phyloP scores from a whole-genome alignment of 2,797 vertebrate genomes.

The Pangasius krempfi region DNA sequence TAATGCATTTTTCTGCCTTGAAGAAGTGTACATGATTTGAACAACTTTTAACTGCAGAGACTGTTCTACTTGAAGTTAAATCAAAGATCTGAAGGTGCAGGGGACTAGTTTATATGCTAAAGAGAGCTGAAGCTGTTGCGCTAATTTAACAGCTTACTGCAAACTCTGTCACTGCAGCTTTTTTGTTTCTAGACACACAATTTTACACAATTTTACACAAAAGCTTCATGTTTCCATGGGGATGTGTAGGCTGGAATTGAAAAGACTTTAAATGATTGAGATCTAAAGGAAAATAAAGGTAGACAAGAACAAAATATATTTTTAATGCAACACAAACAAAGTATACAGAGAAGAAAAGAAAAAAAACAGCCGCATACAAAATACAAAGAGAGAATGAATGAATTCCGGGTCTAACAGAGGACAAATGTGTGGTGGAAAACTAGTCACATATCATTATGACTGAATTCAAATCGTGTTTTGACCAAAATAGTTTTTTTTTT shows the following conservation, averaged over 20 bases:
- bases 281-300: background rate
- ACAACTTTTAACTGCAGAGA: background rate
- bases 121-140: background rate
- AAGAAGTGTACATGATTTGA: background rate
- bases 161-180: background rate
- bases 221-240: background rate
- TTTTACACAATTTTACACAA: background rate
- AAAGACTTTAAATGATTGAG: background rate
- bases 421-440: background rate
- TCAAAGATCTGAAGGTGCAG: background rate
- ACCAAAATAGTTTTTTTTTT: background rate
- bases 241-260: background rate
- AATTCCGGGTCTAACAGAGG: background rate
- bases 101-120: background rate
- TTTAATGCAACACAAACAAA: slow-evolving; percentile 3
- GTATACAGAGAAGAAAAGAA: background rate
- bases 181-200: background rate
- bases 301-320: background rate
- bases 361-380: background rate
- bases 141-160: background rate
- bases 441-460: background rate
- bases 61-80: background rate
- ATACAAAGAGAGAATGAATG: background rate
- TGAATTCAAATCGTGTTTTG: background rate
- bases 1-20: background rate